Evolutionary conservation across 2,113 vertebrate species (phyloP), one percentile per base, ranked within the genome.

Genomic region (Apodemus speciosus): DNA sequence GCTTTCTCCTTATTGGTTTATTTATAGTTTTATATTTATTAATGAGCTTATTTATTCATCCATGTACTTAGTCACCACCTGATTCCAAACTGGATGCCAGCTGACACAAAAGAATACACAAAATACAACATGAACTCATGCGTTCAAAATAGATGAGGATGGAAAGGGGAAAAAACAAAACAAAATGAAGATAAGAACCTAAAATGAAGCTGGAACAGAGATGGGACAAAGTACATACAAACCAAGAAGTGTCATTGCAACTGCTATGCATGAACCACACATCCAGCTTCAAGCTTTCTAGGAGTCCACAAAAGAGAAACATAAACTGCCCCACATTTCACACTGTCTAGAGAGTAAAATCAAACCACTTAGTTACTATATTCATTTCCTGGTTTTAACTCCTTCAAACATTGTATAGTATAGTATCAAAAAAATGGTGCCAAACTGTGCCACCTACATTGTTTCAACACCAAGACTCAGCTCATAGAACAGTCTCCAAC

Each of bases 231-330:
- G 35, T 77, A 11, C 56, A 73, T 60, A 73, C 56, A 76, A 66
- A 87, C 40, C 60, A 23, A 15, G 53, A 32, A 77, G 10, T 91
- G 35, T 90, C 76, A 83, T 85, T 87, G 71, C 9, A 72, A 85
- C 9, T 5, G 77, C 88, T 93, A 88, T n/a, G 51, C 3, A 35
- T 81, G 53, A 56, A n/a, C 30, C 81, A 72, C 10, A 94, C 21
- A 93, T 62, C 88, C 56, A 46, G 38, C 75, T 75, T 15, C 69
- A 93, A 84, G 71, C 43, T 88, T 62, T 96, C 80, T 89, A 87
- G 25, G 40, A 91, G 71, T 58, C 75, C 96, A 76, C 38, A 85
- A 81, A 68, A 88, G 9, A 96, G n/a, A 94, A 94, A 92, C 14
- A 66, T 66, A 27, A 85, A 77, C 53, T 58, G 46, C 53, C 69